These are phyloP conservation scores for Falco cherrug DNA, from an alignment of 2,797 vertebrate genomes.

Conservation along the genomic window DNA sequence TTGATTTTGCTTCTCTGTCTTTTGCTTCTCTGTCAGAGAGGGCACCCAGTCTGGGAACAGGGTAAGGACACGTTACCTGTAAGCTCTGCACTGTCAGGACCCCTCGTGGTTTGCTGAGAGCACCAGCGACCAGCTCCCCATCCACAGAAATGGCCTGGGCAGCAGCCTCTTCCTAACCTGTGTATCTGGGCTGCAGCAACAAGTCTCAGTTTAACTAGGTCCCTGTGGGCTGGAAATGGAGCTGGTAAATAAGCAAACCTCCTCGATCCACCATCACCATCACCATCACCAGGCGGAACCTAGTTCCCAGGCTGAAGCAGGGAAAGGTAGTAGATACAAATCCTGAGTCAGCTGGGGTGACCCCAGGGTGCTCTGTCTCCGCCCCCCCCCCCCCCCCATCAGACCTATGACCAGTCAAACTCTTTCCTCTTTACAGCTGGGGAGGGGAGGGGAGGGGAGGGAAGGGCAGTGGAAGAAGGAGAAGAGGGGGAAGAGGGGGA, in stretches of 20 bases:
- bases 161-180: constrained; percentile 2
- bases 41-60: neutral
- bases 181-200: neutral
- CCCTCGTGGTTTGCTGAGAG: neutral
- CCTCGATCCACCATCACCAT: neutral
- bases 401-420: neutral
- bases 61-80: neutral
- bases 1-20: neutral
- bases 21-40: neutral
- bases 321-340: neutral
- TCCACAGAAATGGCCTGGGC: neutral
- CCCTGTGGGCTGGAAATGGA: neutral
- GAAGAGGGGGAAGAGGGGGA: fast-evolving
- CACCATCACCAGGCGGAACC: neutral
- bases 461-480: too few relatives aligned
- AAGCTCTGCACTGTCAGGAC: neutral
- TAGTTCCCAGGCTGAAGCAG: neutral
- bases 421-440: neutral
- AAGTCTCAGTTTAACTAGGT: neutral
- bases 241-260: neutral
- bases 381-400: neutral
- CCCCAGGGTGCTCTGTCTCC: neutral
- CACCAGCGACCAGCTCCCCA: neutral
- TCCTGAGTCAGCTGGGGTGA: neutral
- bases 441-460: too few relatives aligned